phyloP scores from a whole-genome alignment of 2,113 vertebrate genomes.

The Podiceps cristatus region DNA sequence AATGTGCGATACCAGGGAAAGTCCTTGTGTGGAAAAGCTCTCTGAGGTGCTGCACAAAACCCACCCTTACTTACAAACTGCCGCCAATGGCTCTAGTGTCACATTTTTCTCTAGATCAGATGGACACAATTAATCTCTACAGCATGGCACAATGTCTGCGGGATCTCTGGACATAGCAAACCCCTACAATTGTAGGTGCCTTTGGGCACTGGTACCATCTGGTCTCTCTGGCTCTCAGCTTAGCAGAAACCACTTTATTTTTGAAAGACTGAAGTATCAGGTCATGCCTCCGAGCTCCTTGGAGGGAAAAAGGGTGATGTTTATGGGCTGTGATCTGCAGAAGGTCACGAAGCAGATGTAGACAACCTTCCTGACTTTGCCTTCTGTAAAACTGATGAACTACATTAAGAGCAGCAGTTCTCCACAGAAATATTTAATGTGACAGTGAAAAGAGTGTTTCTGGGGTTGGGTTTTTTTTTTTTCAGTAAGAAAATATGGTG shows the following conservation, averaged over 20 bases:
- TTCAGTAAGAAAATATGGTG: not conserved
- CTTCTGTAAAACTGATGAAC: not conserved
- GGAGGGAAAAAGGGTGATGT: not conserved
- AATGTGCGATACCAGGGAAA: not conserved
- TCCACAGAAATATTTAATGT: not conserved
- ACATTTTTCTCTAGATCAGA: not conserved
- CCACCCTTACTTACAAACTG: rapidly evolving
- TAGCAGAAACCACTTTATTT: not conserved
- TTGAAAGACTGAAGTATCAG: not conserved
- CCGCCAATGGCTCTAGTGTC: not conserved
- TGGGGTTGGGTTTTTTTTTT: rapidly evolving
- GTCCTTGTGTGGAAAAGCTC: not conserved
- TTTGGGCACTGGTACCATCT: not conserved
- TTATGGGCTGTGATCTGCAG: not conserved
- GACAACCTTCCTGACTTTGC: not conserved
- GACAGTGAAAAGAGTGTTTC: not conserved
- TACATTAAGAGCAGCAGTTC: not conserved
- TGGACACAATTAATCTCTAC: not conserved
- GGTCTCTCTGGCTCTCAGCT: not conserved
- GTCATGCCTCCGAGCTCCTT: not conserved
- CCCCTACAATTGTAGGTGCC: not conserved
- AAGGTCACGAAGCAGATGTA: not conserved
- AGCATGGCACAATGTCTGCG: rapidly evolving
- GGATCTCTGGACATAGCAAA: not conserved
- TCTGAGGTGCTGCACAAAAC: not conserved